Evolutionary conservation across 2,113 vertebrate species (phyloP).

Genomic region (Patagioenas fasciata): DNA sequence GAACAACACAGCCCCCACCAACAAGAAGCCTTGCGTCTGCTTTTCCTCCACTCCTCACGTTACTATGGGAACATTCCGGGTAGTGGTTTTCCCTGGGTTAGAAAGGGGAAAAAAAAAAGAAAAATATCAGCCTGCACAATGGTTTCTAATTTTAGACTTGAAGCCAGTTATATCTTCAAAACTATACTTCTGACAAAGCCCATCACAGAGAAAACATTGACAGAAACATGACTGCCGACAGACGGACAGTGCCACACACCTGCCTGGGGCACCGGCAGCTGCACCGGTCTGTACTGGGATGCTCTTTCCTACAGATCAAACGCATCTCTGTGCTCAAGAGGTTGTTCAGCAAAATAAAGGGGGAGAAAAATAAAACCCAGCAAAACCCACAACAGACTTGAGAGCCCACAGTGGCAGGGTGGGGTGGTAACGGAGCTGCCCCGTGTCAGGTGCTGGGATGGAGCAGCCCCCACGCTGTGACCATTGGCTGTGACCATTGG

Average conservation of each 20-base stretch:
- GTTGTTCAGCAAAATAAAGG: not conserved
- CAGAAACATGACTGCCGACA: not conserved
- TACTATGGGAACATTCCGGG: constrained; percentile 51
- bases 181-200: not conserved
- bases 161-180: not conserved
- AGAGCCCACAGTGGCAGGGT: not conserved
- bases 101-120: not conserved
- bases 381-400: not conserved
- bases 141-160: constrained; percentile 33
- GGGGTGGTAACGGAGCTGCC: not conserved
- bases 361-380: too few species aligned
- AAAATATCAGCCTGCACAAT: not conserved
- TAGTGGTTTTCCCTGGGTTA: not conserved
- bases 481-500: too few species aligned
- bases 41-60: not conserved
- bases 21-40: not conserved
- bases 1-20: not conserved
- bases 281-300: accelerated
- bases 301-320: not conserved
- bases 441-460: too few species aligned
- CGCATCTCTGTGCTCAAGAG: not conserved
- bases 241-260: too few species aligned
- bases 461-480: too few species aligned
- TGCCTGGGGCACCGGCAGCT: not conserved
- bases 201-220: not conserved